Percentiles rank a stretch among this genome's conserved stretches.
Evolutionary conservation across 2,113 vertebrate species (phyloP).

Genomic region (Antennarius striatus): DNA sequence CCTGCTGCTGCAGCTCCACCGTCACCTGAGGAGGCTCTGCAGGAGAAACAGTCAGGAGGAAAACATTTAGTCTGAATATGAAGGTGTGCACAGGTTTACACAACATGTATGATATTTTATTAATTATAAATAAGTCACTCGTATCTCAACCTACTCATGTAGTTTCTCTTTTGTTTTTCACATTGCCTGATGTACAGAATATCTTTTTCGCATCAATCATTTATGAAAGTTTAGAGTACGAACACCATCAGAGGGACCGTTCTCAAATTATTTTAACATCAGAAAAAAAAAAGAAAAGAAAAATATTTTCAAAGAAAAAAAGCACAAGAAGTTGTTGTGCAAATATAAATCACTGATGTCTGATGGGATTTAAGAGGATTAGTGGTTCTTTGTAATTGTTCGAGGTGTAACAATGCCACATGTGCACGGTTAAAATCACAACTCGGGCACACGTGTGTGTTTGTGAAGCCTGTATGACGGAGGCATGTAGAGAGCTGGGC

Average conservation of each 20-base stretch:
- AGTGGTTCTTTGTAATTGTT: neutral
- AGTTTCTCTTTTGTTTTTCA: no score
- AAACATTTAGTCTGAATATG: neutral
- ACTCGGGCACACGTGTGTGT: neutral
- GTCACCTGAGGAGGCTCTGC: conserved; percentile 93
- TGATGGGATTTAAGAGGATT: neutral
- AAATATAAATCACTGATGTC: neutral
- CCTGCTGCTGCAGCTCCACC: conserved; percentile 89
- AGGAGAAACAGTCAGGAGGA: neutral
- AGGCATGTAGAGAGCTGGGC: conserved; percentile 29
- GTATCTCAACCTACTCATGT: no score
- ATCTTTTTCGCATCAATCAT: neutral
- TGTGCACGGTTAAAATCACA: conserved; percentile 1
- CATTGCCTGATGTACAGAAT: no score
- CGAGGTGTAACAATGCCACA: conserved; percentile 6
- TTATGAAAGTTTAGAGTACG: no score
- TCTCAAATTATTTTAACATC: neutral
- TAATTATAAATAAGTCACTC: no score
- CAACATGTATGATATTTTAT: no score
- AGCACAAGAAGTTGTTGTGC: neutral
- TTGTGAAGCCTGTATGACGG: conserved; percentile 14
- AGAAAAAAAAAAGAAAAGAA: neutral
- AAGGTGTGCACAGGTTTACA: neutral
- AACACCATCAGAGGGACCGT: no score
- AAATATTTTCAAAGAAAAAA: neutral